Evolutionary conservation across 2,888 invertebrate species (phyloP).

Genomic region (Epirrhoe alternata): DNA sequence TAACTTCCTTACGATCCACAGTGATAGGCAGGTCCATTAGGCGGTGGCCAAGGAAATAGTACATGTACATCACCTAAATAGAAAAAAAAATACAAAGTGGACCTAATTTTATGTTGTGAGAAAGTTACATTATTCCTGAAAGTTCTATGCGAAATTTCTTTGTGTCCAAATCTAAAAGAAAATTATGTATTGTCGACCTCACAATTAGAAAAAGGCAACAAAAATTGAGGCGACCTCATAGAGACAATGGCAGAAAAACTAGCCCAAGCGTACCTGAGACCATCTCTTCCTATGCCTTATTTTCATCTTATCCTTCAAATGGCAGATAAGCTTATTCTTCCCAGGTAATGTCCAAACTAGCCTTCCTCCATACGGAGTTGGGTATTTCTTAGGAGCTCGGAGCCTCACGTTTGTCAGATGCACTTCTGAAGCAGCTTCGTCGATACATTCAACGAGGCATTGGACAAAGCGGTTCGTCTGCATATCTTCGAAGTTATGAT

Average conservation of each 20-base stretch:
- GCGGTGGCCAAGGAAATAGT: slow-evolving; percentile 93
- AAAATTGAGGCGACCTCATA: neutral
- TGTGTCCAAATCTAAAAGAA: no score
- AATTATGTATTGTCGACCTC: no score
- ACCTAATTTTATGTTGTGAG: no score
- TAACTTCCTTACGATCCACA: slow-evolving; percentile 86
- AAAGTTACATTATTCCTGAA: no score
- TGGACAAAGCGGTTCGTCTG: slow-evolving; percentile 93
- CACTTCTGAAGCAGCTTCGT: slow-evolving; percentile 90
- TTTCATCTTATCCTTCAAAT: slow-evolving; percentile 95
- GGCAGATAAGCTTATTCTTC: slow-evolving; percentile 92
- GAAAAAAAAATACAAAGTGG: neutral
- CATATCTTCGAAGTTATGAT: slow-evolving; percentile 88
- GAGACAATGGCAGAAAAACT: neutral
- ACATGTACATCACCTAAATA: slow-evolving; percentile 94
- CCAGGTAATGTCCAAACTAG: slow-evolving; percentile 94
- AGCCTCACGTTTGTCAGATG: slow-evolving; percentile 87
- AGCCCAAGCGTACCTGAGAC: slow-evolving; percentile 88
- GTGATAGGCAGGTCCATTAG: slow-evolving; percentile 88
- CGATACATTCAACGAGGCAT: slow-evolving; percentile 88
- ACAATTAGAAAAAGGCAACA: no score
- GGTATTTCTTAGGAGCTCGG: slow-evolving; percentile 89
- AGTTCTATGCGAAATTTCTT: no score
- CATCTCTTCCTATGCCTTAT: slow-evolving; percentile 96
- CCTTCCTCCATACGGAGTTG: slow-evolving; percentile 94